Evolutionary conservation across 2,113 vertebrate species (phyloP).

Genomic region (Grammomys dolichurus): DNA sequence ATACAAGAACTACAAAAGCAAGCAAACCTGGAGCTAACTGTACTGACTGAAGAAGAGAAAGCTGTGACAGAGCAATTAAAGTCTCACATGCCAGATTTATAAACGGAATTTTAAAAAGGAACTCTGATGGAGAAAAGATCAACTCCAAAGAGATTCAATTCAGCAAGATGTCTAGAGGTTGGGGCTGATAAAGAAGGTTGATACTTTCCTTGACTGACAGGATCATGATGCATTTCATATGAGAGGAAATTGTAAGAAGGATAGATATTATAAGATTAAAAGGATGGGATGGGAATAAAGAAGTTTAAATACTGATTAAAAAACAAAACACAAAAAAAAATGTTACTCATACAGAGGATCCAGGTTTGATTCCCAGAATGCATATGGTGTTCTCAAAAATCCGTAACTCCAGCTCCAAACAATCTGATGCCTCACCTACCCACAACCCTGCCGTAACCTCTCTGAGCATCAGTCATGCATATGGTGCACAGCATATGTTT

Average conservation of each 20-base stretch:
- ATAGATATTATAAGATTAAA: background rate
- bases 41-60: constrained; percentile 88
- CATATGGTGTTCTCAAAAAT: background rate
- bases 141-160: constrained; percentile 40
- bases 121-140: constrained; percentile 41
- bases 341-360: background rate
- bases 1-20: constrained; percentile 88
- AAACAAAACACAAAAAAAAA: no score
- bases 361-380: background rate
- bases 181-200: background rate
- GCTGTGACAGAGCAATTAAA: constrained; percentile 85
- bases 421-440: background rate
- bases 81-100: constrained; percentile 49
- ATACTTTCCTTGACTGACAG: constrained; percentile 17
- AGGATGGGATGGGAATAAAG: background rate
- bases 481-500: background rate
- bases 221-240: constrained; percentile 16
- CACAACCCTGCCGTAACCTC: background rate
- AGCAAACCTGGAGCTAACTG: constrained; percentile 84
- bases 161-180: background rate
- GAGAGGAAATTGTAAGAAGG: background rate
- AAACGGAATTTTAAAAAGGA: constrained; percentile 63
- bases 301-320: background rate
- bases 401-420: background rate
- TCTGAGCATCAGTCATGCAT: background rate